A percentile compares a stretch with the other conserved stretches of the same genome.
Evolutionary conservation across 2,113 vertebrate genomes (phyloP).

Genomic region (Pteropus alecto): DNA sequence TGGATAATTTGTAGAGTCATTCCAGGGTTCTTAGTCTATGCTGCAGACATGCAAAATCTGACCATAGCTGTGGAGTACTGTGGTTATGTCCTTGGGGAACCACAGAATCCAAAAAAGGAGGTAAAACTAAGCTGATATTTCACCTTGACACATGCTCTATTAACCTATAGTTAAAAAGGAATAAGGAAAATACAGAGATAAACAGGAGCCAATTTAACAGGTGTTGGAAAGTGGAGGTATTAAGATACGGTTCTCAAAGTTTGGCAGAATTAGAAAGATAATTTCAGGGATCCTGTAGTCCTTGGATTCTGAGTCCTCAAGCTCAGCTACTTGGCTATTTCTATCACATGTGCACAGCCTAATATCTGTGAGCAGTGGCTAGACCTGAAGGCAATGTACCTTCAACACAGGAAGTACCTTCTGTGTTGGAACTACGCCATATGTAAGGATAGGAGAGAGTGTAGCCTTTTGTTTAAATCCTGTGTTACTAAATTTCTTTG

Average conservation of each 20-base stretch:
- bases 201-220: neutral
- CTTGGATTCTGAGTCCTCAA: too few relatives aligned
- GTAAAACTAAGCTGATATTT: neutral
- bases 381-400: neutral
- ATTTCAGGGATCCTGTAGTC: neutral
- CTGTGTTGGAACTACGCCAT: neutral
- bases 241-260: neutral
- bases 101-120: neutral
- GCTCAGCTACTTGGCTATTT: neutral
- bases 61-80: rapidly evolving
- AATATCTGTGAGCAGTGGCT: neutral
- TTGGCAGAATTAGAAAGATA: neutral
- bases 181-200: neutral
- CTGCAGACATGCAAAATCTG: neutral
- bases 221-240: neutral
- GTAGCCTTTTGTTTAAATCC: too few relatives aligned
- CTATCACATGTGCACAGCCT: neutral
- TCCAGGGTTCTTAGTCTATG: neutral
- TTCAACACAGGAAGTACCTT: neutral
- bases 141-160: too few relatives aligned
- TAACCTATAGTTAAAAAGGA: too few relatives aligned
- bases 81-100: neutral
- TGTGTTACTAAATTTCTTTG: neutral
- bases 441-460: rapidly evolving
- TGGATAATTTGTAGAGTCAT: neutral